These are phyloP conservation scores for Argentina silus DNA, from an alignment of 2,797 vertebrate species.

Conservation along the genomic window DNA sequence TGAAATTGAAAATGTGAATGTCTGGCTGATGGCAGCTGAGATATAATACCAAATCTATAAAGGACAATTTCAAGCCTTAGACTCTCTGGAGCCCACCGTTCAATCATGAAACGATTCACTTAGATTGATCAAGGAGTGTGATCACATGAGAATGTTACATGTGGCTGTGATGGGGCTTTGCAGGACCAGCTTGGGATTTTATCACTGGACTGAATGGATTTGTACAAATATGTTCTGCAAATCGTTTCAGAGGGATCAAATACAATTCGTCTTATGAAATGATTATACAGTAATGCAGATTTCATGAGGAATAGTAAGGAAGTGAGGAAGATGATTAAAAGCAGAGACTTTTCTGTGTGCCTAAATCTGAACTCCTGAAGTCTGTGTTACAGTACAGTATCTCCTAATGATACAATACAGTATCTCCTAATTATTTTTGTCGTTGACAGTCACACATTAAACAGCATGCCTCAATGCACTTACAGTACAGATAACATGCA, in stretches of 20 bases:
- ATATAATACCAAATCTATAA: conserved; percentile 75
- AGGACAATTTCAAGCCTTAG: conserved; percentile 70
- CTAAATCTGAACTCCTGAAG: conserved; percentile 17
- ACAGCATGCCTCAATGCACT: conserved; percentile 53
- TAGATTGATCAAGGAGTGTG: conserved; percentile 73
- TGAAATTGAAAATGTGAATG: conserved; percentile 71
- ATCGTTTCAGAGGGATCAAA: conserved; percentile 63
- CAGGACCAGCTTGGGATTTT: conserved; percentile 55
- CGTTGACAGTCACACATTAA: conserved; percentile 52
- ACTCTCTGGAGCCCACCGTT: conserved; percentile 58
- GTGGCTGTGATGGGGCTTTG: conserved; percentile 49
- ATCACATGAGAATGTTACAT: conserved; percentile 70
- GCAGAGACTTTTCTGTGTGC: neutral
- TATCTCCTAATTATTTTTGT: too few relatives aligned
- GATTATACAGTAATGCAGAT: conserved; percentile 44
- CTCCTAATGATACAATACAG: conserved; percentile 54
- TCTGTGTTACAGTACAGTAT: conserved; percentile 48
- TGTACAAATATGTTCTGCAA: conserved; percentile 61
- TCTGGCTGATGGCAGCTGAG: conserved; percentile 60
- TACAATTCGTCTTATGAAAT: conserved; percentile 65
- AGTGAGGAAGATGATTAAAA: conserved; percentile 15
- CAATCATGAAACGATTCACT: conserved; percentile 70
- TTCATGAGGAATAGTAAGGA: conserved; percentile 24
- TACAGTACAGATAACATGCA: conserved; percentile 57
- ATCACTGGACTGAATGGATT: conserved; percentile 66